phyloP scores from a whole-genome alignment of 2,888 invertebrate genomes.

The Parochlus steinenii region DNA sequence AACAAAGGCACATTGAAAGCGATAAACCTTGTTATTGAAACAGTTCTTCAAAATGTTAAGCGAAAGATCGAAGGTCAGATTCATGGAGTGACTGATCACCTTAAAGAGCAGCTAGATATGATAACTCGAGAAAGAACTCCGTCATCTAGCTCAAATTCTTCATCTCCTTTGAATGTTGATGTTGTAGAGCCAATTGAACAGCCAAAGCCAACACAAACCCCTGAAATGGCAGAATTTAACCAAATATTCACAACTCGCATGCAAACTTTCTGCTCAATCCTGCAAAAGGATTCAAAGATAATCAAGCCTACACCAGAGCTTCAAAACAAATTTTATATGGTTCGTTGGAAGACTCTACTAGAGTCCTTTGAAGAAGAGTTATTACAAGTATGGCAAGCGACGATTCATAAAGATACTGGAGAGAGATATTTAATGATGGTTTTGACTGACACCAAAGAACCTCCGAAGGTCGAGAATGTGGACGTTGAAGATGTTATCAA shows the following conservation, averaged over 20 bases:
- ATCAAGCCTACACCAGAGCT: background rate
- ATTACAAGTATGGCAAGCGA: conserved; percentile 6
- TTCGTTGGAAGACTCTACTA: conserved; percentile 2
- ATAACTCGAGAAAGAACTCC: background rate
- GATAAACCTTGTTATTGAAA: conserved; percentile 1
- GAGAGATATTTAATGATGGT: background rate
- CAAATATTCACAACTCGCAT: conserved; percentile 5
- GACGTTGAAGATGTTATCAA: conserved; percentile 1
- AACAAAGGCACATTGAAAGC: background rate
- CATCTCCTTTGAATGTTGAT: conserved; percentile 2
- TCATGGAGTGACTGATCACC: background rate
- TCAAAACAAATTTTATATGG: conserved; percentile 8
- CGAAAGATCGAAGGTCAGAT: conserved; percentile 2
- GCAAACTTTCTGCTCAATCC: conserved; percentile 3
- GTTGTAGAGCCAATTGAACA: background rate
- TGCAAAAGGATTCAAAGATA: conserved; percentile 1
- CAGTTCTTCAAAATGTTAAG: conserved; percentile 3
- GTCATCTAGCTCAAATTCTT: background rate
- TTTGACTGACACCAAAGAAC: background rate
- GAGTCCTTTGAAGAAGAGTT: conserved; percentile 6
- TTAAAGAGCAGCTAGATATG: conserved; percentile 5
- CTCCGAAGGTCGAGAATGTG: conserved; percentile 5
- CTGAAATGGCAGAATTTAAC: conserved; percentile 8
- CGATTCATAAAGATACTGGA: background rate
- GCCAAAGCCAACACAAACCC: conserved; percentile 5